Evolutionary conservation across 1,140 invertebrate genomes (phyloP).

Genomic region (Diuraphis noxia): DNA sequence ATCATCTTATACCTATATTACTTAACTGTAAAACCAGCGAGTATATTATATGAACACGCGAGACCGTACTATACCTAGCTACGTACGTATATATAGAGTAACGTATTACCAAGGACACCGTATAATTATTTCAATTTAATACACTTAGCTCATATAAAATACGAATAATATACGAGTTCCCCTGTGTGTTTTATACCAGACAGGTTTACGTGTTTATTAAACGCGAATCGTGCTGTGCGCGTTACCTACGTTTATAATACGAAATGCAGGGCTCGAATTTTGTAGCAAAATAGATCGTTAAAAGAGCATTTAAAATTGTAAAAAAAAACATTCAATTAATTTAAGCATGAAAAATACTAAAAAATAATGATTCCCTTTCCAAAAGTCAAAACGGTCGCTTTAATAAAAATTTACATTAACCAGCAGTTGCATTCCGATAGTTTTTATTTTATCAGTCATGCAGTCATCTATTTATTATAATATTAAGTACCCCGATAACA

Average conservation of each 20-base stretch:
- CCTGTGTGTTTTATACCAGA: background rate
- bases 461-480: background rate
- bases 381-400: no score
- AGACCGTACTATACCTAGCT: background rate
- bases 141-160: background rate
- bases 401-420: no score
- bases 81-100: background rate
- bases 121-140: conserved; percentile 31
- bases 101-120: background rate
- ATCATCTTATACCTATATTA: background rate
- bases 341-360: no score
- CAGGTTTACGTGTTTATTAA: background rate
- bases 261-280: background rate
- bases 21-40: conserved; percentile 15
- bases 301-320: background rate
- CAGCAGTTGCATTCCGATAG: no score
- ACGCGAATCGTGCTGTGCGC: background rate
- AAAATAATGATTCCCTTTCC: no score
- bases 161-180: background rate
- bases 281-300: background rate
- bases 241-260: background rate
- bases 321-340: background rate
- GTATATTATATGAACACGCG: conserved; percentile 4
- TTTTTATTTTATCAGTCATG: no score
- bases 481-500: background rate